Conservation (phyloP, 2,113 vertebrate genomes). For the Myanophis thanlyinensis region DNA sequence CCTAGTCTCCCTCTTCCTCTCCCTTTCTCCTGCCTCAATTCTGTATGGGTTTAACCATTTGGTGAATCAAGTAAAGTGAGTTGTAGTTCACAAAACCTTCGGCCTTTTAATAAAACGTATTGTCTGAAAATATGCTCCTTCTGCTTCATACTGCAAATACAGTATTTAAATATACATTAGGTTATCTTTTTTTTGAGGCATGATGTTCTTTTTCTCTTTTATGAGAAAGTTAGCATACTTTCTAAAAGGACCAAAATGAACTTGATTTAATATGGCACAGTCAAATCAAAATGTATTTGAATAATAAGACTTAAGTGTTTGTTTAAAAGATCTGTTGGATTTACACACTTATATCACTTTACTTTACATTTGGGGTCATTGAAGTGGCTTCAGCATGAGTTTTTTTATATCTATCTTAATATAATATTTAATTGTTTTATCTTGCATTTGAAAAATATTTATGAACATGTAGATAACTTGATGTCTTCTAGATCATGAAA, state of each 20-base stretch:
- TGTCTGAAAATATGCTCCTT: not conserved
- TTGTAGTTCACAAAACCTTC: not conserved
- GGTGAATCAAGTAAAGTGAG: not conserved
- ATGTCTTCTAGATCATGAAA: not conserved
- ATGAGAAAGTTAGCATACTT: not conserved
- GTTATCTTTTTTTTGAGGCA: not conserved
- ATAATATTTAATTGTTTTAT: not conserved
- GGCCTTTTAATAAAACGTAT: not conserved
- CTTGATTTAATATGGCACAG: not conserved
- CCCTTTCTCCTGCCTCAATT: not conserved
- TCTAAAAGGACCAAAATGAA: not conserved
- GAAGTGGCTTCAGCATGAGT: not conserved
- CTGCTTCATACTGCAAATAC: not conserved
- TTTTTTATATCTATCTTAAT: not conserved
- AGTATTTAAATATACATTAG: not conserved
- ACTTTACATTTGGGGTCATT: not conserved
- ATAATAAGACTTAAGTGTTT: not conserved
- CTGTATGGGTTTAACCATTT: not conserved
- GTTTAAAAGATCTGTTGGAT: not conserved
- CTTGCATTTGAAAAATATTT: not conserved
- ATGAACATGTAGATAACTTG: not conserved
- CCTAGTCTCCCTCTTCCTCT: not conserved
- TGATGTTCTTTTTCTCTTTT: not conserved
- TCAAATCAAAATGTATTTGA: not conserved
- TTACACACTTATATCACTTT: not conserved